Evolutionary conservation across 2,113 vertebrate species (phyloP).

Genomic region (Turdus rufiventris): DNA sequence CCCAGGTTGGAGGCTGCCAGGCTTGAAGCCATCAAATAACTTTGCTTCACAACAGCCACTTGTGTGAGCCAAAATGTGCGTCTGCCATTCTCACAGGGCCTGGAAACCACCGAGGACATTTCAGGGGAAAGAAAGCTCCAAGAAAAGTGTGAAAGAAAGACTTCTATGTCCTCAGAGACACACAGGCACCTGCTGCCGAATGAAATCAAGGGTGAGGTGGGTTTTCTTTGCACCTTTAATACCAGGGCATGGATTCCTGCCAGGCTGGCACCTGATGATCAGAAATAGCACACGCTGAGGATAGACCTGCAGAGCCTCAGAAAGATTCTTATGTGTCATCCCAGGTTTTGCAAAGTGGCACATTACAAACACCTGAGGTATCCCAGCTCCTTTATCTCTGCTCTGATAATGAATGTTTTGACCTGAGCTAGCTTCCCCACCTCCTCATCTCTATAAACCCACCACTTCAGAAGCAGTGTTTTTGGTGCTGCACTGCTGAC

Average conservation of each 20-base stretch:
- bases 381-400: neutral
- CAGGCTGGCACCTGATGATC: neutral
- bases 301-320: neutral
- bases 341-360: neutral
- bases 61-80: neutral
- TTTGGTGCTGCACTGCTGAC: neutral
- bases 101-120: fast-evolving
- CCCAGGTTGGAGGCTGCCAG: neutral
- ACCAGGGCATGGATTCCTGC: neutral
- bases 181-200: neutral
- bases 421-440: neutral
- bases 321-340: neutral
- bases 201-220: neutral
- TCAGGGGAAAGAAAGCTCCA: neutral
- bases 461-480: neutral
- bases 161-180: neutral
- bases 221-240: neutral
- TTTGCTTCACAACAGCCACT: neutral
- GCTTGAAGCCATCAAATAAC: neutral
- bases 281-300: neutral
- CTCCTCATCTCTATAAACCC: neutral
- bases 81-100: neutral
- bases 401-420: neutral
- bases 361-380: neutral
- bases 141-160: neutral